Conservation (phyloP, 2,888 invertebrate species). For the Cephonodes hylas region DNA sequence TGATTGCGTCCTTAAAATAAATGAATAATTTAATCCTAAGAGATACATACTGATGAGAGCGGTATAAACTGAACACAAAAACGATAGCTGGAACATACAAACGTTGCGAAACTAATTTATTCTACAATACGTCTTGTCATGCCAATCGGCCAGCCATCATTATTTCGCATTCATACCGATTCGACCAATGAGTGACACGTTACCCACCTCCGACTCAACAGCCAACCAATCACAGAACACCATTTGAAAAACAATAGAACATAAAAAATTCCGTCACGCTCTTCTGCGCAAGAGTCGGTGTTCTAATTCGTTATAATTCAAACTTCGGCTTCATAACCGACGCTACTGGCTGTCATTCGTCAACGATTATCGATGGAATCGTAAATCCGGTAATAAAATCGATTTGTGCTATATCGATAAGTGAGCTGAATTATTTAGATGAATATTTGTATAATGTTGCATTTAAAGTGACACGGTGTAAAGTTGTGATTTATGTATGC, state of each 20-base stretch:
- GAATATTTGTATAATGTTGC: neutral
- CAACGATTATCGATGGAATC: conserved; percentile 24
- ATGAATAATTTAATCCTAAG: neutral
- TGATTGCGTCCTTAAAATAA: neutral
- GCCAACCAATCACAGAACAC: conserved; percentile 54
- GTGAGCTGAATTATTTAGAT: neutral
- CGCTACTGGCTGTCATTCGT: conserved; percentile 31
- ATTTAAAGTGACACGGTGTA: neutral
- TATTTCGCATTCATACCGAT: conserved; percentile 69
- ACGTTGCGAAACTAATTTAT: conserved; percentile 60
- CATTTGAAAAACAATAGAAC: conserved; percentile 80
- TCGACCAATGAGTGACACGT: conserved; percentile 54
- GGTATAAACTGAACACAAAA: conserved; percentile 5
- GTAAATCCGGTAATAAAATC: conserved; percentile 27
- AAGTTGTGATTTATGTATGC: neutral
- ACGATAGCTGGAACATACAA: conserved; percentile 12
- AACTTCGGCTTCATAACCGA: conserved; percentile 18
- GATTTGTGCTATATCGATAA: conserved; percentile 6
- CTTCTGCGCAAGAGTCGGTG: conserved; percentile 56
- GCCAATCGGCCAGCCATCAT: conserved; percentile 71
- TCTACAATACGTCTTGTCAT: conserved; percentile 68
- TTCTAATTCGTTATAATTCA: conserved; percentile 55
- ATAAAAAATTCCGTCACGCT: conserved; percentile 76
- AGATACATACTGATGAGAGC: neutral
- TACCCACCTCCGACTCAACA: conserved; percentile 59